Percentiles rank a stretch among this genome's conserved stretches.
Conservation (phyloP, 2,797 vertebrate species). For the Microcaecilia unicolor region DNA sequence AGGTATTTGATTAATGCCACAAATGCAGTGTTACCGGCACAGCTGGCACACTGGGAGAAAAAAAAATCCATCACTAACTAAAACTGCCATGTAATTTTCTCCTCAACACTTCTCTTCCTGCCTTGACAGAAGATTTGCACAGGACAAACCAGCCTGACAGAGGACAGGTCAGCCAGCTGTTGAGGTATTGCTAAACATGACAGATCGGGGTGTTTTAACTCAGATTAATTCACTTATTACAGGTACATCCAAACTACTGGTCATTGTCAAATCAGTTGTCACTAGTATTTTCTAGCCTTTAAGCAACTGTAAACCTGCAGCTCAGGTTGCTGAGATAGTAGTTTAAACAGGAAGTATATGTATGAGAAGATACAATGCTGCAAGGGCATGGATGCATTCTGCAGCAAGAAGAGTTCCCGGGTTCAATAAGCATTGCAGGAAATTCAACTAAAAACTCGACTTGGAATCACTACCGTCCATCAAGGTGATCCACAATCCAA, state of each 20-base stretch:
- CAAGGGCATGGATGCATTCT: no score
- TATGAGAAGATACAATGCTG: no score
- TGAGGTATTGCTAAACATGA: constrained; percentile 76
- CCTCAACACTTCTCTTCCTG: constrained; percentile 50
- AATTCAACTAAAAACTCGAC: no score
- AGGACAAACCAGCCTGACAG: constrained; percentile 80
- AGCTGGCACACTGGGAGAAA: constrained; percentile 70
- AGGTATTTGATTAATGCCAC: constrained; percentile 70
- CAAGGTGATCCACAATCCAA: no score
- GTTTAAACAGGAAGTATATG: constrained; percentile 14
- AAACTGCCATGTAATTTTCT: constrained; percentile 66
- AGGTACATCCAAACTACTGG: constrained; percentile 70
- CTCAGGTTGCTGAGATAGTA: constrained; percentile 15
- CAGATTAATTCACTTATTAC: constrained; percentile 80
- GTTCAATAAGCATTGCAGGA: no score
- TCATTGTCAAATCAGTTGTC: constrained; percentile 76
- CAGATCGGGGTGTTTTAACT: constrained; percentile 80
- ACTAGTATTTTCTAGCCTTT: constrained; percentile 41
- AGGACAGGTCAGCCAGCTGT: constrained; percentile 79
- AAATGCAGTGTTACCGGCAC: constrained; percentile 68
- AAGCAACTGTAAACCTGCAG: constrained; percentile 29
- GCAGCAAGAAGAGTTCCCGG: no score
- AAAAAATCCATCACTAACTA: constrained; percentile 71
- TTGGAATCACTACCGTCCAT: no score
- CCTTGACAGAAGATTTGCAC: constrained; percentile 79